phyloP scores from a whole-genome alignment of 2,888 invertebrate species.

The Tipula helvola region DNA sequence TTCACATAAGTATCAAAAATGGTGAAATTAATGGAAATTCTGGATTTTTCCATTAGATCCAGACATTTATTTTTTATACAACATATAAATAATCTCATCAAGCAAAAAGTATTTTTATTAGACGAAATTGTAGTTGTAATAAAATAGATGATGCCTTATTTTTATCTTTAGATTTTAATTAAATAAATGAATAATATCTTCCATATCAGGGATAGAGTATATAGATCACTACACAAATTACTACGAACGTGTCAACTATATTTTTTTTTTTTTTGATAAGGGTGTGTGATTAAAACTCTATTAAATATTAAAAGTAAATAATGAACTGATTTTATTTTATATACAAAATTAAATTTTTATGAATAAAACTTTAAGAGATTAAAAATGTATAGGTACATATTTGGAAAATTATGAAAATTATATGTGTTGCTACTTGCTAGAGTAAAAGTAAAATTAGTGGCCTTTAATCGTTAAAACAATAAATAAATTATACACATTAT shows the following conservation, averaged over 20 bases:
- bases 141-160: background rate
- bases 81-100: background rate
- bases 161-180: background rate
- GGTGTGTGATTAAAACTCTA: background rate
- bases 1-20: conserved; percentile 56
- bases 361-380: background rate
- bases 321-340: background rate
- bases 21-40: conserved; percentile 11
- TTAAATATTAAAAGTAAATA: background rate
- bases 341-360: background rate
- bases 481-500: background rate
- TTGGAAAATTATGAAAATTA: background rate
- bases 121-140: background rate
- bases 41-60: background rate
- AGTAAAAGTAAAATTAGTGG: background rate
- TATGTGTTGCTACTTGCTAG: background rate
- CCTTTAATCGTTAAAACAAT: background rate
- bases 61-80: background rate
- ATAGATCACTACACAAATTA: background rate
- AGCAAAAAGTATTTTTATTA: background rate
- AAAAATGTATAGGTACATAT: background rate
- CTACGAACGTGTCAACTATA: background rate
- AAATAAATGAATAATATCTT: background rate
- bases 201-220: background rate
- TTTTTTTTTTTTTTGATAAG: background rate